phyloP scores from a whole-genome alignment of 1,140 invertebrate genomes.

The Lepidurus couesii region DNA sequence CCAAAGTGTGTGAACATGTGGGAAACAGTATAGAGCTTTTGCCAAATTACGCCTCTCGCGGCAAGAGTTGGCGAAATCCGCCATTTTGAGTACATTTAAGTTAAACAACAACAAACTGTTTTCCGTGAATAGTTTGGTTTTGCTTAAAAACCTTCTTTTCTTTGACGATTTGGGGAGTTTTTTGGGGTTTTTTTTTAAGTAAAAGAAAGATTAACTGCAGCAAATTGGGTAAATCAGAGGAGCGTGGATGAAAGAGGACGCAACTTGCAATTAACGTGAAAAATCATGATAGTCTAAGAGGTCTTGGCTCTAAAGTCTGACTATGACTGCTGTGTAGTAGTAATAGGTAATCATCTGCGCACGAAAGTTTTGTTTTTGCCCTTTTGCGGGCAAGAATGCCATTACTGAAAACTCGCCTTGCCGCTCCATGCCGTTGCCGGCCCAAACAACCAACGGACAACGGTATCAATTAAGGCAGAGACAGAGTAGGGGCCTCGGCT shows the following conservation, averaged over 20 bases:
- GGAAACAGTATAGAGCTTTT: too few relatives aligned
- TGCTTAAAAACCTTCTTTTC: too few relatives aligned
- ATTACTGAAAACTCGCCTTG: background rate
- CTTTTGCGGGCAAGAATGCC: constrained; percentile 8
- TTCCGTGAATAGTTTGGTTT: too few relatives aligned
- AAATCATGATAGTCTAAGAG: background rate
- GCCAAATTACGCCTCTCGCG: too few relatives aligned
- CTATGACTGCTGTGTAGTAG: background rate
- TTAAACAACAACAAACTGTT: too few relatives aligned
- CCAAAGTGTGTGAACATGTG: too few relatives aligned
- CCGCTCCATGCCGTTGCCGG: background rate
- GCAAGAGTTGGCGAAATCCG: too few relatives aligned
- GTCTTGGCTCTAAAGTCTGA: background rate
- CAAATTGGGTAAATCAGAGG: background rate
- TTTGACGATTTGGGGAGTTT: too few relatives aligned
- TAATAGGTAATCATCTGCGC: constrained; percentile 12
- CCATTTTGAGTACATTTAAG: too few relatives aligned
- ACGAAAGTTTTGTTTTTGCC: background rate
- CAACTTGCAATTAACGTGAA: background rate
- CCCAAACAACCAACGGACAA: constrained; percentile 21
- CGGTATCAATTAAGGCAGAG: constrained; percentile 14
- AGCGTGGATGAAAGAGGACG: background rate
- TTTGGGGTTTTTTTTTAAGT: background rate
- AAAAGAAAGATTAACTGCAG: background rate
- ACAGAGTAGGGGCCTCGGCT: constrained; percentile 13